phyloP scores from a whole-genome alignment of 2,797 vertebrate genomes.

The Myotis myotis region DNA sequence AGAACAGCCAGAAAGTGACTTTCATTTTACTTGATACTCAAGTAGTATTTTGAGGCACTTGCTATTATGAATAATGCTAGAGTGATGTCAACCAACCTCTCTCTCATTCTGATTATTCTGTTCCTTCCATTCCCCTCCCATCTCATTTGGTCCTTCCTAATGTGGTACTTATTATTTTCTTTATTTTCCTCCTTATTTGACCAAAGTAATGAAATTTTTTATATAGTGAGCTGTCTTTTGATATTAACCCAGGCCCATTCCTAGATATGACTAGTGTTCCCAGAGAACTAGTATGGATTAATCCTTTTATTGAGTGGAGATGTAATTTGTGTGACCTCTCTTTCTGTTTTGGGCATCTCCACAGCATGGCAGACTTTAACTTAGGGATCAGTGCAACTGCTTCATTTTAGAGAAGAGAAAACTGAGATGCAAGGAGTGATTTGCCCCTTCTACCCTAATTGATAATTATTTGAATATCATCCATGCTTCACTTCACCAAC shows the following conservation, averaged over 20 bases:
- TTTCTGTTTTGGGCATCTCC: background rate
- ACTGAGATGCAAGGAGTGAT: background rate
- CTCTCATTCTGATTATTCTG: background rate
- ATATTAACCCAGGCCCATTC: background rate
- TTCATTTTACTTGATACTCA: background rate
- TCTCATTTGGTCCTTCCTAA: background rate
- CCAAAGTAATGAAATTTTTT: background rate
- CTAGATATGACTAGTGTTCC: background rate
- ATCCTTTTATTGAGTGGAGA: background rate
- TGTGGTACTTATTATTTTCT: background rate
- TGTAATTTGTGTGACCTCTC: background rate
- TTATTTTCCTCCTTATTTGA: background rate
- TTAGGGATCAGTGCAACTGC: background rate
- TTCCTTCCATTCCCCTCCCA: background rate
- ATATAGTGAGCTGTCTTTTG: background rate
- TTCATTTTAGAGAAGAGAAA: background rate
- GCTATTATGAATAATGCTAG: background rate
- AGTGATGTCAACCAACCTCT: background rate
- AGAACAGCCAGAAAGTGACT: background rate
- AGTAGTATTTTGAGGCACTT: background rate
- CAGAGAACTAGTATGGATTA: background rate
- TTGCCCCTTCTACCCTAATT: background rate
- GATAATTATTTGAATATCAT: background rate
- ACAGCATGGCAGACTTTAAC: background rate
- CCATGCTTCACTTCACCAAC: background rate